A percentile compares a stretch with the other conserved stretches of the same genome.
Evolutionary conservation across 2,888 invertebrate species (phyloP).

Genomic region (Sinelater perroti): DNA sequence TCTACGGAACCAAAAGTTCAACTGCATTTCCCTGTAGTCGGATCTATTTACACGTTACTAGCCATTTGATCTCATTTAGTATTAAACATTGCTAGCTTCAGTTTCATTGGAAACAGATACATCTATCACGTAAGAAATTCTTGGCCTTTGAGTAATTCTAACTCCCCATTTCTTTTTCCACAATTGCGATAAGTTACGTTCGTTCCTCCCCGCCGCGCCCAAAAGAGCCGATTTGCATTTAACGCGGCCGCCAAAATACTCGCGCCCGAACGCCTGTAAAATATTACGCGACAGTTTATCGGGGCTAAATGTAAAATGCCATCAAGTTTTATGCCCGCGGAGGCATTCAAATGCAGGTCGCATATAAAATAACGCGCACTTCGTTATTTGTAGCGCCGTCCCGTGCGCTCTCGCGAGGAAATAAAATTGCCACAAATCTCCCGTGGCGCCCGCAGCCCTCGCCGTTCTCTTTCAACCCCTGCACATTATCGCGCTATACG

Average conservation of each 20-base stretch:
- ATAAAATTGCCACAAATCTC: slow-evolving; percentile 55
- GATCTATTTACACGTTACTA: too few species aligned
- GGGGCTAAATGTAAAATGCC: slow-evolving; percentile 21
- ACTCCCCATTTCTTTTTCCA: too few species aligned
- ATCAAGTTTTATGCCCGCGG: slow-evolving; percentile 23
- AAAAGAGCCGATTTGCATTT: slow-evolving; percentile 11
- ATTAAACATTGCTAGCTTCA: too few species aligned
- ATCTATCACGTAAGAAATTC: too few species aligned
- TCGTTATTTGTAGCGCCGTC: slow-evolving; percentile 54
- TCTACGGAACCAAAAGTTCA: too few species aligned
- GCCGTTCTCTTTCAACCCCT: slow-evolving; percentile 43
- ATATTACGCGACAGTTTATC: slow-evolving; percentile 20
- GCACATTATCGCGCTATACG: slow-evolving; percentile 48
- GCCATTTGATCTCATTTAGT: too few species aligned
- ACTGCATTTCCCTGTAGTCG: too few species aligned
- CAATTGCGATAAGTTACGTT: background rate
- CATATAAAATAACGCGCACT: slow-evolving; percentile 50
- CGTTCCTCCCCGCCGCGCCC: background rate
- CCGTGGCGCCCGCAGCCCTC: slow-evolving; percentile 41
- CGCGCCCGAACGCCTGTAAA: slow-evolving; percentile 14
- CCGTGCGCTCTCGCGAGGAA: slow-evolving; percentile 49
- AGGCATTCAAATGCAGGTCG: slow-evolving; percentile 46
- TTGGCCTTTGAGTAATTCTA: too few species aligned
- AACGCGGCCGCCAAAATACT: slow-evolving; percentile 5
- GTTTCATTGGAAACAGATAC: too few species aligned